Conservation (phyloP, 2,888 invertebrate species). For the Acanthosoma haemorrhoidale region DNA sequence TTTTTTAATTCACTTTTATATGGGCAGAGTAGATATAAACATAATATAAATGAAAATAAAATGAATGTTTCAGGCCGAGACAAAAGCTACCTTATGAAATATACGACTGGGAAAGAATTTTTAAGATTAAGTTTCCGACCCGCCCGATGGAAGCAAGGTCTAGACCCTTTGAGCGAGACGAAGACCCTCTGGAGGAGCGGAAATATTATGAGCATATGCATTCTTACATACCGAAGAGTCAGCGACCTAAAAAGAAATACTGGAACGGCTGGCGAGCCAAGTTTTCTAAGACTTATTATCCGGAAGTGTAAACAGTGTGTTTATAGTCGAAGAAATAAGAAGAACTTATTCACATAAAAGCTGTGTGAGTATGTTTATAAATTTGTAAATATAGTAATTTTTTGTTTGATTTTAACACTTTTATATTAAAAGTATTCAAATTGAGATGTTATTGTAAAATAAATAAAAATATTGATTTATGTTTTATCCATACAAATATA, state of each 20-base stretch:
- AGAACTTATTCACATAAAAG: not conserved
- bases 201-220: constrained; percentile 62
- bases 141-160: constrained; percentile 62
- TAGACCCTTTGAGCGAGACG: constrained; percentile 64
- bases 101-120: constrained; percentile 77
- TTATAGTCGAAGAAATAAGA: not conserved
- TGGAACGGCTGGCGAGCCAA: constrained; percentile 50
- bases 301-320: constrained; percentile 35
- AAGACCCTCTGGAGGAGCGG: constrained; percentile 56
- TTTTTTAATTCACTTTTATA: too few relatives aligned
- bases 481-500: too few relatives aligned
- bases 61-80: constrained; percentile 34
- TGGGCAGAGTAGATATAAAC: too few relatives aligned
- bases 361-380: not conserved
- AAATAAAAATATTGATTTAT: too few relatives aligned
- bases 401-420: not conserved
- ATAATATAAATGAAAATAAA: not conserved
- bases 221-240: constrained; percentile 62
- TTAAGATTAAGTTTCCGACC: constrained; percentile 65
- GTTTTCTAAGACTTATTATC: constrained; percentile 47
- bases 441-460: too few relatives aligned
- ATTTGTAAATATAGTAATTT: constrained; percentile 14
- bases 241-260: constrained; percentile 59
- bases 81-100: constrained; percentile 57
- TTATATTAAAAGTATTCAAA: constrained; percentile 8